Conservation (phyloP, 2,888 invertebrate species). For the Protula sp. region DNA sequence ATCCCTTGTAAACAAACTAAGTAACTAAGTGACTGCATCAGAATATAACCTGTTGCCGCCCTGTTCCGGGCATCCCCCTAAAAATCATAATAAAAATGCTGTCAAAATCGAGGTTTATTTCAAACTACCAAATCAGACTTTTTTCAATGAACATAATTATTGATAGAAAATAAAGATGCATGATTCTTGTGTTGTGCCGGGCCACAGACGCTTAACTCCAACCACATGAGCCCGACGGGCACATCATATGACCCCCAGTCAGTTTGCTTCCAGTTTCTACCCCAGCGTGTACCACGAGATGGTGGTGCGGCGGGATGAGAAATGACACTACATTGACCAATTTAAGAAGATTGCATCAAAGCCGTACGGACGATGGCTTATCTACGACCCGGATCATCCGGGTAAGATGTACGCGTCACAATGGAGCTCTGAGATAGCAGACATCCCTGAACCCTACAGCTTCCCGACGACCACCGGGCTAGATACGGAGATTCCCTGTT, state of each 20-base stretch:
- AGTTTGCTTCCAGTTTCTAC: slow-evolving; percentile 15
- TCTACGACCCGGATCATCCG: slow-evolving; percentile 26
- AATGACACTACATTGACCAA: slow-evolving; percentile 25
- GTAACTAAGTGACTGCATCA: no score
- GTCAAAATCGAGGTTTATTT: no score
- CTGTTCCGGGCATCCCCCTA: no score
- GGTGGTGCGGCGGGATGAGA: slow-evolving; percentile 19
- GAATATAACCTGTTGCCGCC: no score
- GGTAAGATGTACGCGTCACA: slow-evolving; percentile 27
- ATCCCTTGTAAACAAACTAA: no score
- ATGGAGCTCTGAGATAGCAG: slow-evolving; percentile 26
- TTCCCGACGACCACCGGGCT: slow-evolving; percentile 24
- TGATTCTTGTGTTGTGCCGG: no score
- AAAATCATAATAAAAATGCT: no score
- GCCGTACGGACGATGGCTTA: slow-evolving; percentile 20
- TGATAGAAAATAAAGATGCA: no score
- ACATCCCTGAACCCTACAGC: slow-evolving; percentile 20
- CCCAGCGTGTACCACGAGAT: slow-evolving; percentile 20
- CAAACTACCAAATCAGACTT: no score
- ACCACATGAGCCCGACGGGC: no score
- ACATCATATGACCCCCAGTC: slow-evolving; percentile 4
- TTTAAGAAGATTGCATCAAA: slow-evolving; percentile 17
- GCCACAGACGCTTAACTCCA: no score
- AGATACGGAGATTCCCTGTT: slow-evolving; percentile 21
- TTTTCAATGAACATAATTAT: no score